These are phyloP conservation scores for Peromyscus californicus DNA, from an alignment of 2,113 vertebrate genomes.

Conservation along the genomic window DNA sequence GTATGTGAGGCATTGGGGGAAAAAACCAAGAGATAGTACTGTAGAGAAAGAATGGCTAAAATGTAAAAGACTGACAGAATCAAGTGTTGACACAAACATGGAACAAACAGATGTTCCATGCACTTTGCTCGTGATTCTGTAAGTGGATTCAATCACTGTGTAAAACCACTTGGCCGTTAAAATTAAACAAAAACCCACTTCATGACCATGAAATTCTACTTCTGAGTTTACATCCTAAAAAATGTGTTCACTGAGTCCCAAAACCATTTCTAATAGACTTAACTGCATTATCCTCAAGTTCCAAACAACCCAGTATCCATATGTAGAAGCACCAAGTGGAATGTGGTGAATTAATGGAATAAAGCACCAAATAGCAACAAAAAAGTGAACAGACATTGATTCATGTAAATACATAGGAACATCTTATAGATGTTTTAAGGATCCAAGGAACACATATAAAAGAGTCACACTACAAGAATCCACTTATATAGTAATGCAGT, in stretches of 20 bases:
- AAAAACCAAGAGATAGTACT: not conserved
- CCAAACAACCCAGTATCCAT: not conserved
- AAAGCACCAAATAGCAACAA: not conserved
- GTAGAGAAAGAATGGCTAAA: not conserved
- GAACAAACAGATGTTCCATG: not conserved
- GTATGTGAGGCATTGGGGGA: not conserved
- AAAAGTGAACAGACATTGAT: not conserved
- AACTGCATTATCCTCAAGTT: not conserved
- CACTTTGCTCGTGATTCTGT: not conserved
- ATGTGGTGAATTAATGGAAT: not conserved
- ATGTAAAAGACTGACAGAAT: not conserved
- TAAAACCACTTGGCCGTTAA: not conserved
- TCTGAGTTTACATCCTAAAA: not conserved
- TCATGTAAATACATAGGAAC: not conserved
- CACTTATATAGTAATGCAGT: not conserved
- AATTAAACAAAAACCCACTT: not conserved
- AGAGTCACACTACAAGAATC: not conserved
- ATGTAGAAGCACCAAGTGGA: not conserved
- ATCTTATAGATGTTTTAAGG: not conserved
- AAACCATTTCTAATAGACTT: slow-evolving; percentile 24
- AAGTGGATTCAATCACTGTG: not conserved
- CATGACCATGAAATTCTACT: not conserved
- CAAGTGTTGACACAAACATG: not conserved
- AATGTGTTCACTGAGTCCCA: not conserved
- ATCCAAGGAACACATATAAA: slow-evolving; percentile 6